Base-by-base conservation (phyloP, 2,888 invertebrate species). In the Machimus atricapillus region DNA sequence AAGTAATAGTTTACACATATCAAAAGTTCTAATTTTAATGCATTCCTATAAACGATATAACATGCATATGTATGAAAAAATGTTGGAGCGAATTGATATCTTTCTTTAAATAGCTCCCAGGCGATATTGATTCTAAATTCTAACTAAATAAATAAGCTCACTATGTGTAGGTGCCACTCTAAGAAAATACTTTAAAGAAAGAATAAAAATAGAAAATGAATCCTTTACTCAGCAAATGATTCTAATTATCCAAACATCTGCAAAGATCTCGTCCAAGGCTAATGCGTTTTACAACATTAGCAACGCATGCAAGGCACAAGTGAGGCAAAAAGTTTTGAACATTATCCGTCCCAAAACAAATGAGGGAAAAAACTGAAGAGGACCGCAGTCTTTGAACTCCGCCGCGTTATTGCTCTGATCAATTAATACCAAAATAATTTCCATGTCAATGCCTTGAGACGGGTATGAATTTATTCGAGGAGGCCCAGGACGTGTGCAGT, bases 361-460 rank as follows among this genome's bases (percentile, higher is more conserved):
- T 19, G 52, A 52, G 19, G 66, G 9, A 79, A 27, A 79, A 79
- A 46, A 79, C 31, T 27, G 23, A 79, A 46, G 27, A 31, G 52
- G 79, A 27, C 31, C 79, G 52, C 27, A 52, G 79, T 19, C 82
- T 83, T 83, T 83, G 82, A 83, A 83, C 66, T 83, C 66, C 1
- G 40, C 82, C 82, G 66, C 82, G 12, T n/a, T 83, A 14, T 83
- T 83, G 19, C n/a, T 19, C 37, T 19, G 66, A 34, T 40, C 82
- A 83, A 66, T 83, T 83, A 83, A 66, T 83, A 83, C 37, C 14
- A 19, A 66, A 66, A 40, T 37, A 66, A 66, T 23, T 37, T 83
- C 66, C 40, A 58, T 40, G 82, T 34, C 82, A 37, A 40, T 66
- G 58, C 37, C 37, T 34, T 14, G 34, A 16, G 66, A 37, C 40